These are phyloP conservation scores for Octopus sinensis DNA, from an alignment of 1,140 invertebrate genomes.

Conservation along the genomic window DNA sequence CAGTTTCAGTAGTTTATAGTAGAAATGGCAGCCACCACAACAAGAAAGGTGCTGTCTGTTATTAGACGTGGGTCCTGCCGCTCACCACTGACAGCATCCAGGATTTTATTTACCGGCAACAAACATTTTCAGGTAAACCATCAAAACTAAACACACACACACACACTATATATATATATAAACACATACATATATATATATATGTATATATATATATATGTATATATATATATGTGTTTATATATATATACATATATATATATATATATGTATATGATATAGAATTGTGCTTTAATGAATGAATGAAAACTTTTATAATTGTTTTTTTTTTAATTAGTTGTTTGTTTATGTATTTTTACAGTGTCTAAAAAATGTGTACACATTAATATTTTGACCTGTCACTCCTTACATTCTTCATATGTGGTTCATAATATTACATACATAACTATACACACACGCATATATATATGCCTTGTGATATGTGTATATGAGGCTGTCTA, in stretches of 20 bases:
- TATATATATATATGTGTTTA: neutral
- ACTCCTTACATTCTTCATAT: too few relatives aligned
- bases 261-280: neutral
- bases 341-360: too few relatives aligned
- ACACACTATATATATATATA: neutral
- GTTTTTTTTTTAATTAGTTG: too few relatives aligned
- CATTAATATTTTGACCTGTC: too few relatives aligned
- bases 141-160: neutral
- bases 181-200: neutral
- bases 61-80: neutral
- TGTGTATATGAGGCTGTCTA: neutral
- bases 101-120: conserved; percentile 7
- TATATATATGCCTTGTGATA: neutral
- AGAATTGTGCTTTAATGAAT: too few relatives aligned
- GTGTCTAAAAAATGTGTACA: too few relatives aligned
- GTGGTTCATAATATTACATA: neutral
- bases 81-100: neutral
- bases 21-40: neutral
- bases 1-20: neutral
- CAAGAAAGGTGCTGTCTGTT: conserved; percentile 6
- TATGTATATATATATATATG: neutral
- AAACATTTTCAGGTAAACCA: neutral
- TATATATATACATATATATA: neutral
- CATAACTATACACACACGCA: neutral
- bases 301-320: too few relatives aligned